Base-by-base conservation (phyloP, 2,797 vertebrate genomes). In the Phoxinus dragarum region DNA sequence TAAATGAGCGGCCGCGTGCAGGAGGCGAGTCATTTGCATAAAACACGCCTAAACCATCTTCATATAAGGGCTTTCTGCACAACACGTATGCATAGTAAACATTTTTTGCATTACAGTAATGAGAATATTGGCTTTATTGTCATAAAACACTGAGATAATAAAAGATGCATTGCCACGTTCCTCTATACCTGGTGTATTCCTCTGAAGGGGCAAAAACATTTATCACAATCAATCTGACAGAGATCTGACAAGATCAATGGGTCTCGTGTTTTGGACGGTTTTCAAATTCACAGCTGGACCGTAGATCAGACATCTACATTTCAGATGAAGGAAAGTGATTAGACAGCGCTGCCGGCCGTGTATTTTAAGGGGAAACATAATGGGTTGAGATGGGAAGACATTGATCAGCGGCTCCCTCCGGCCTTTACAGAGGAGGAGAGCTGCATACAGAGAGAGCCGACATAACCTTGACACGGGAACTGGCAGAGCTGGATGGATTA, bases 341-440 rank as follows among this genome's bases (percentile, higher is more conserved):
- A 78, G 52, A 73, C 79, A 44, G 23, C 67, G 6, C 59, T 78
- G 38, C 56, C 38, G 72, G 81, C 47, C 11, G 19, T 89, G 83
- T 85, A 87, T 87, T 87, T 81, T 74, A 79, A 69, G 75, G 64
- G 66, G 71, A 49, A 64, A 80, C 69, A 81, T 84, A 86, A 87
- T 81, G 40, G 59, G 72, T 86, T 61, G 17, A 72, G 77, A 81
- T 78, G 49, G 77, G 78, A 86, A 84, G 59, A 69, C 87, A 87
- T 66, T 73, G 87, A 86, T 87, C 68, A 80, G 72, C 19, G 3
- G 42, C 54, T 77, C 69, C 84, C 82, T 64, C 71, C 47, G 77
- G 49, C 23, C 23, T 82, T 34, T 81, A 68, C 47, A 68, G 81
- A 71, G 19, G 36, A 74, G 27, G 23, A 76, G 71, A 40, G 14